Base-by-base conservation (phyloP, 1,140 invertebrate species). In the Leptinotarsa defecta region DNA sequence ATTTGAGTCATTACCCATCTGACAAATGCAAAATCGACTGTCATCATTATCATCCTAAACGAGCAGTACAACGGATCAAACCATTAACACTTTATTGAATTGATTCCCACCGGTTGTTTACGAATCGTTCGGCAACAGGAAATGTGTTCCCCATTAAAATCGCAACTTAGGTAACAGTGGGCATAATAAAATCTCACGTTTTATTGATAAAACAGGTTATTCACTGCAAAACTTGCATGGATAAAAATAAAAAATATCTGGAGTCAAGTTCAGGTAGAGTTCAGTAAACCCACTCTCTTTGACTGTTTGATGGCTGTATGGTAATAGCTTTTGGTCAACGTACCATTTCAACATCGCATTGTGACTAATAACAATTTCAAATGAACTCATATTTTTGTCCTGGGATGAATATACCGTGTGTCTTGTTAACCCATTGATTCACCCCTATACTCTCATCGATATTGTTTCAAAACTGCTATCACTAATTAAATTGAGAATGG, bases 121-220 rank as follows among this genome's bases (percentile, higher is more conserved):
- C 20, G 52, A 57, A 57, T 57, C 52, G n/a, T 57, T 19, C 17
- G 15, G 52, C n/a, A 57, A n/a, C 52, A 57, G 52, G 52, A 57
- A 57, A 57, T 57, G 52, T 17, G n/a, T 19, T 19, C 15, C 15
- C 1, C 52, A 1, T 57, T 57, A 57, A 57, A 57, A 17, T 57
- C n/a, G 15, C n/a, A 57, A 57, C 15, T 57, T 57, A 57, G 52
- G 52, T 57, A 57, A 57, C 52, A 57, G 52, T 57, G 17, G 1
- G 52, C 52, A 57, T 57, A 57, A 57, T 57, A 57, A 57, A 57
- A 19, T 57, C 52, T 57, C 13, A 8, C 17, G 52, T 57, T 57
- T 57, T 57, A 57, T 57, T 57, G 52, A 57, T 57, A 57, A 57
- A 57, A 57, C 52, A 57, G 52, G 52, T 57, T 57, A 57, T 57